Conservation (phyloP, 2,888 invertebrate genomes). For the Dastarcus helophoroides region DNA sequence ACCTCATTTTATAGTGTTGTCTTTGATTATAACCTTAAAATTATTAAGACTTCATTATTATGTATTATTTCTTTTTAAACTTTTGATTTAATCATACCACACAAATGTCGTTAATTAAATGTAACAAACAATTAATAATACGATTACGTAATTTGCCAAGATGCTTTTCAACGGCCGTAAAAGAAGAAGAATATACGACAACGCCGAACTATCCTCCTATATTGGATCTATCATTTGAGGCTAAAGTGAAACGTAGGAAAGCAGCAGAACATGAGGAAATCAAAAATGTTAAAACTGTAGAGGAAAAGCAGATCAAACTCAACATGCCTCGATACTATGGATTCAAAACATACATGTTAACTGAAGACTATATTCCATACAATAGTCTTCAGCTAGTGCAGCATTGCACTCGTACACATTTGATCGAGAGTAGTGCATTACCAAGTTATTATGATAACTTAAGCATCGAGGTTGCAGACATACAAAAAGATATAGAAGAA, state of each 20-base stretch:
- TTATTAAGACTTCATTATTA: too few relatives aligned
- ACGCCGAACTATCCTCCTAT: slow-evolving; percentile 50
- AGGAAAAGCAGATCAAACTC: slow-evolving; percentile 72
- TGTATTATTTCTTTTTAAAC: too few relatives aligned
- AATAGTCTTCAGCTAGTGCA: slow-evolving; percentile 59
- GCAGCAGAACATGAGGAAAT: slow-evolving; percentile 46
- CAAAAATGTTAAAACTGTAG: slow-evolving; percentile 55
- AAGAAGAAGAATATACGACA: slow-evolving; percentile 32
- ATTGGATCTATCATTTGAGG: slow-evolving; percentile 44
- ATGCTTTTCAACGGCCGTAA: slow-evolving; percentile 14
- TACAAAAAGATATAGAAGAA: slow-evolving; percentile 52
- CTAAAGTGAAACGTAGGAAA: slow-evolving; percentile 37
- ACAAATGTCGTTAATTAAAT: too few relatives aligned
- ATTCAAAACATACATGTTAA: slow-evolving; percentile 51
- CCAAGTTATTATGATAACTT: slow-evolving; percentile 45
- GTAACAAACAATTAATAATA: too few relatives aligned
- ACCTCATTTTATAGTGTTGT: too few relatives aligned
- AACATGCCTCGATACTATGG: slow-evolving; percentile 79
- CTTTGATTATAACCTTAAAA: too few relatives aligned
- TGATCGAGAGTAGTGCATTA: slow-evolving; percentile 47
- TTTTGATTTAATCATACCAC: too few relatives aligned
- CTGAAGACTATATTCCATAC: slow-evolving; percentile 52
- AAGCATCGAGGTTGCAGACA: slow-evolving; percentile 36
- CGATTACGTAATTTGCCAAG: too few relatives aligned
- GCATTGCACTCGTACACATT: slow-evolving; percentile 67